These are phyloP conservation scores for Spodoptera littoralis DNA, from an alignment of 2,888 invertebrate species.

Conservation along the genomic window DNA sequence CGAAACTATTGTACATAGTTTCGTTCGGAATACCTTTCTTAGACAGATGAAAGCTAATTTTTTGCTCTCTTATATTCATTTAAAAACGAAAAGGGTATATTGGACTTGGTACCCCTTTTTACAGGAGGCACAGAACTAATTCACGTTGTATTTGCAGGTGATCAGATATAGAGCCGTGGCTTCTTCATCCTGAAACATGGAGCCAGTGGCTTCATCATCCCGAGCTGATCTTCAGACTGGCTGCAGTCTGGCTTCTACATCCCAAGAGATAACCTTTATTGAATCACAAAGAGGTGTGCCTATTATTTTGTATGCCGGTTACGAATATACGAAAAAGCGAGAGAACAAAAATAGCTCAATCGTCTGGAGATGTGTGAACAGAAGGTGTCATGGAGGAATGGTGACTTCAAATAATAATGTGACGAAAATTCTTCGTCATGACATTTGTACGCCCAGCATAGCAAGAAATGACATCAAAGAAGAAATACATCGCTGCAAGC, in stretches of 20 bases:
- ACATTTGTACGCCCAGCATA: conserved; percentile 14
- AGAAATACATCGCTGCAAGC: neutral
- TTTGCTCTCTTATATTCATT: too few relatives aligned
- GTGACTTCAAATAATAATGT: conserved; percentile 19
- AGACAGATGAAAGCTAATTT: too few relatives aligned
- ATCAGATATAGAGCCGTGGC: conserved; percentile 14
- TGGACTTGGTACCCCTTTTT: too few relatives aligned
- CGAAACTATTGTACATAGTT: conserved; percentile 18
- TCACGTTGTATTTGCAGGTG: conserved; percentile 1
- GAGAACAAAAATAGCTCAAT: conserved; percentile 14
- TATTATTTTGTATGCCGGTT: conserved; percentile 11
- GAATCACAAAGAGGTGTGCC: conserved; percentile 13
- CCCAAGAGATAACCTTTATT: conserved; percentile 15
- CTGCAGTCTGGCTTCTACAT: conserved; percentile 15
- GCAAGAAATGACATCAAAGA: conserved; percentile 13
- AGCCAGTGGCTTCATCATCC: conserved; percentile 17
- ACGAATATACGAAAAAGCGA: conserved; percentile 14
- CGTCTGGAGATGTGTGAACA: conserved; percentile 17
- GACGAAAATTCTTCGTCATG: conserved; percentile 12
- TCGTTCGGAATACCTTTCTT: too few relatives aligned
- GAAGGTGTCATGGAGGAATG: conserved; percentile 15
- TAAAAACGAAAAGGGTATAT: too few relatives aligned
- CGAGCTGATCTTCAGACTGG: conserved; percentile 17
- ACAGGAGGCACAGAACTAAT: too few relatives aligned
- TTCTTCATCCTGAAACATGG: conserved; percentile 16